Evolutionary conservation across 2,888 invertebrate genomes (phyloP), one percentile per base, ranked within the genome.

Genomic region (Parochlus steinenii): DNA sequence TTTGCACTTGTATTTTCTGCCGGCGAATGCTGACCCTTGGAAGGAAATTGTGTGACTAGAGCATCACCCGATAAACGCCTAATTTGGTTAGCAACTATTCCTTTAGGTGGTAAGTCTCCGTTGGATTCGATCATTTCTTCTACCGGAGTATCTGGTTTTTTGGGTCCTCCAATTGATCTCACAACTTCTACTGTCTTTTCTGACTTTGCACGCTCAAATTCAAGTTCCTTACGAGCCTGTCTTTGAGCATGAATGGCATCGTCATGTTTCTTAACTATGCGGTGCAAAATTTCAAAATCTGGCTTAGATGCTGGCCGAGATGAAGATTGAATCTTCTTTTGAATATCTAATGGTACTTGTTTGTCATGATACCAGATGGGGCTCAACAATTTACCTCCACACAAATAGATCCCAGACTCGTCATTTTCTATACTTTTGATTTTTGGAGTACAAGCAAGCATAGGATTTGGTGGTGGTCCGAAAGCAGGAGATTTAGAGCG

Each of bases 401-500:
- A 20, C 39, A 32, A 47, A 25, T 3, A 34, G 22, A 34, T 34
- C 16, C 34, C 34, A 20, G 28, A 28, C 10, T 37, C 37, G 17
- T 31, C 31, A 14, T 27, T n/a, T 12, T 53, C 52, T 2, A 46
- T 45, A 20, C 72, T 72, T 50, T 65, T 69, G 30, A 72, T 60
- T 33, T 70, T 63, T 3, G 74, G 72, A 2, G 74, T 72, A 19
- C 73, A 71, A 37, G 71, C 71, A 47, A 67, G 69, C 20, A 74
- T 47, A 3, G 73, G 72, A 53, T 73, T 75, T 28, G 69, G 67
- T 41, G 77, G 76, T 27, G 77, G 76, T 7, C 76, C 78, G 29
- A 67, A 68, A 3, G 76, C 78, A 11, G 80, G 78, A 7, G 78
- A 78, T 39, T 67, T 70, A 1, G 70, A 64, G 43, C 76, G 61